phyloP scores from a whole-genome alignment of 2,888 invertebrate genomes.

The Calliphora vomitoria region DNA sequence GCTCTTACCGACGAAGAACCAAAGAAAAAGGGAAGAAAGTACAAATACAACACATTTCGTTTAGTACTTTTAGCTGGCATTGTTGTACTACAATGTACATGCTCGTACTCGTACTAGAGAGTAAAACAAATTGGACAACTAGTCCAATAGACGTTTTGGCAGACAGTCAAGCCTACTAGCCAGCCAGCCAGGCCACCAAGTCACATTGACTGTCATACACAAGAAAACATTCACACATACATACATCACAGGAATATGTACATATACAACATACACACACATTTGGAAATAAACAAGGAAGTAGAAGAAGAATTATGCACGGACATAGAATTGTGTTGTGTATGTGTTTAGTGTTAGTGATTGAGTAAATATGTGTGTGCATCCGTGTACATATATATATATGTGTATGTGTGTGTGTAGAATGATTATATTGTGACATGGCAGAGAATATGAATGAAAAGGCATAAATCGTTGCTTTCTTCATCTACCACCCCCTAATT shows the following conservation, averaged over 20 bases:
- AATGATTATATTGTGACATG: slow-evolving; percentile 10
- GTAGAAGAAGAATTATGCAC: slow-evolving; percentile 10
- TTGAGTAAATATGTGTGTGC: slow-evolving; percentile 41
- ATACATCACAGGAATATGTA: slow-evolving; percentile 25
- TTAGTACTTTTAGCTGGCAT: slow-evolving; percentile 29
- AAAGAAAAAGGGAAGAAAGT: slow-evolving; percentile 35
- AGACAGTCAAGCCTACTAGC: slow-evolving; percentile 55
- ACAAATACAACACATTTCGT: slow-evolving; percentile 36
- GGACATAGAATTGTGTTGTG: slow-evolving; percentile 1
- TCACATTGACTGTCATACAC: slow-evolving; percentile 51
- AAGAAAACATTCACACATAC: no score
- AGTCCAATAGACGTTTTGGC: slow-evolving; percentile 64
- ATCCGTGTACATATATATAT: slow-evolving; percentile 8
- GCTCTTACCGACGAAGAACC: slow-evolving; percentile 14
- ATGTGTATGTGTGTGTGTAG: neutral
- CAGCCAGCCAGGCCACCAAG: slow-evolving; percentile 42
- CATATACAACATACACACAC: neutral
- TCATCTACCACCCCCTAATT: slow-evolving; percentile 21
- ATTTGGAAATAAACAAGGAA: slow-evolving; percentile 33
- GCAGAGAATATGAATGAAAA: slow-evolving; percentile 81
- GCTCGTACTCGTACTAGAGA: neutral
- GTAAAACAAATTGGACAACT: slow-evolving; percentile 47
- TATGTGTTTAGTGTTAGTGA: slow-evolving; percentile 29
- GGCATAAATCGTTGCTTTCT: slow-evolving; percentile 75
- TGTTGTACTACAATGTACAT: slow-evolving; percentile 3